A percentile compares a stretch with the other conserved stretches of the same genome.
Evolutionary conservation across 2,113 vertebrate species (phyloP).

Genomic region (Aegithalos caudatus): DNA sequence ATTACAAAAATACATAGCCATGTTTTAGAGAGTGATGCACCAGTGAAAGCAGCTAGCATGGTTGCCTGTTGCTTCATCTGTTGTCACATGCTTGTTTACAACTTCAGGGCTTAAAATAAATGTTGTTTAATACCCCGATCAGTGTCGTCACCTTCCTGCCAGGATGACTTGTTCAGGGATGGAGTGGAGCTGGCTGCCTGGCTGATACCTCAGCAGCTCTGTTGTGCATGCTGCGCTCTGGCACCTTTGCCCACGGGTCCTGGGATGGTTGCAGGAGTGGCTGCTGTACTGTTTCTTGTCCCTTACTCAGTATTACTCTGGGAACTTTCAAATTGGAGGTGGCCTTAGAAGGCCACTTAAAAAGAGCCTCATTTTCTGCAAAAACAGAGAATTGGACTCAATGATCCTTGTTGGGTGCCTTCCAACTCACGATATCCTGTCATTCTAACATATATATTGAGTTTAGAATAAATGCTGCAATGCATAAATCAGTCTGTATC

Average conservation of each 20-base stretch:
- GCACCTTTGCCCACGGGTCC: rapidly evolving
- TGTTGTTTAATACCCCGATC: neutral
- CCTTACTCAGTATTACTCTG: neutral
- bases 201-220: neutral
- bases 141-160: neutral
- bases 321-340: neutral
- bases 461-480: neutral
- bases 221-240: rapidly evolving
- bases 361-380: neutral
- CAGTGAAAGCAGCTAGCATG: neutral
- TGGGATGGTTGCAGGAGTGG: neutral
- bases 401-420: rapidly evolving
- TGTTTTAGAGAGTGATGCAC: neutral
- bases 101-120: slow-evolving; percentile 31
- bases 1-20: neutral
- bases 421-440: neutral
- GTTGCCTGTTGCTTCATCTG: slow-evolving; percentile 1
- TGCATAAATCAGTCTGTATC: neutral
- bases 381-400: no score
- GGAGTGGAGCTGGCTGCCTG: neutral
- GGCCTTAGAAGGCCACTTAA: neutral
- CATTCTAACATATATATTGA: neutral
- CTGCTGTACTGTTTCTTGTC: neutral
- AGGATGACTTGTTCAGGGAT: neutral
- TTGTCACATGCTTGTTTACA: slow-evolving; percentile 47